These are phyloP conservation scores for Sander lucioperca DNA, from an alignment of 2,113 vertebrate species.

Conservation along the genomic window DNA sequence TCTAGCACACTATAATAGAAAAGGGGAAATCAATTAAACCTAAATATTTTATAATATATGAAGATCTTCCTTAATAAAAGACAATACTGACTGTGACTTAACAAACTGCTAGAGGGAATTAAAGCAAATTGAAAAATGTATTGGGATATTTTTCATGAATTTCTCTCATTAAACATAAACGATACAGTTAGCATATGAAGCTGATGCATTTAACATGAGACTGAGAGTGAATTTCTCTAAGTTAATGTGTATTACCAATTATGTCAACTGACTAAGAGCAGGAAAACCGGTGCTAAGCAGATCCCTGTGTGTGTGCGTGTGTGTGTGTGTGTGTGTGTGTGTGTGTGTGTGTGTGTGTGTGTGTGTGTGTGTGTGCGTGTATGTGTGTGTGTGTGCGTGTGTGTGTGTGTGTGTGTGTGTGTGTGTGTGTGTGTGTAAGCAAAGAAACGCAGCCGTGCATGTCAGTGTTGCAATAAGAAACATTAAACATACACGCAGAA, in stretches of 20 bases:
- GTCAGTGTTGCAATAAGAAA: constrained; percentile 43
- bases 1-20: constrained; percentile 23
- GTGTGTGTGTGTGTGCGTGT: constrained; percentile 12
- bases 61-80: constrained; percentile 63
- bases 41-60: constrained; percentile 72
- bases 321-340: constrained; percentile 6
- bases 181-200: constrained; percentile 77
- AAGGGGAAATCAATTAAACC: constrained; percentile 66
- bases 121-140: constrained; percentile 78
- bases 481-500: constrained; percentile 49
- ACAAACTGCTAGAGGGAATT: constrained; percentile 80
- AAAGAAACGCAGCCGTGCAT: constrained; percentile 25
- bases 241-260: constrained; percentile 81
- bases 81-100: constrained; percentile 69
- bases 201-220: constrained; percentile 81
- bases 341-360: constrained; percentile 25
- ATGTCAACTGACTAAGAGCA: constrained; percentile 60
- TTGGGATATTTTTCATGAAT: constrained; percentile 80
- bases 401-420: constrained; percentile 25
- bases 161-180: constrained; percentile 86
- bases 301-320: constrained; percentile 1
- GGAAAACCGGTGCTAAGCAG: constrained; percentile 38
- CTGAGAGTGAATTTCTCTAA: constrained; percentile 69
- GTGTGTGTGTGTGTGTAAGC: constrained; percentile 30
- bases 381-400: constrained; percentile 4